Base-by-base conservation (phyloP, 2,888 invertebrate species). In the Muscina levida region DNA sequence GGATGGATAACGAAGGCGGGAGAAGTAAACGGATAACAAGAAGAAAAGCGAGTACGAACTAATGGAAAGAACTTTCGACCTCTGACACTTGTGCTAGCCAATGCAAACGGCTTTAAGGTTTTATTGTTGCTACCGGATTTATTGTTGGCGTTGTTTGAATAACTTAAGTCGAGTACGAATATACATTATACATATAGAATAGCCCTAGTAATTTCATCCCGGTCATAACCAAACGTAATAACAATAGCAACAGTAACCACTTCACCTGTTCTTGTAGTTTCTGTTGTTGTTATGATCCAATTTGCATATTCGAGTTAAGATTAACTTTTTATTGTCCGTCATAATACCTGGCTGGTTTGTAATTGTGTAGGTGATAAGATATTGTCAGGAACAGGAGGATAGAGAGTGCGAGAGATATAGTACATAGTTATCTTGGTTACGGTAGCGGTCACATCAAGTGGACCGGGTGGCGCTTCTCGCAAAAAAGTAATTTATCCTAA, bases 11-110 rank as follows among this genome's bases (percentile, higher is more conserved):
- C 8, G 48, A 39, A 44, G 62, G 19, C 22, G 17, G 42, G 62
- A 17, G 37, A 59, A 24, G 11, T 13, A 71, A 44, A 44, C 0
- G 56, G 44, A 22, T 24, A 71, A 15, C 15, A 46, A 66, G 22
- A 17, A 13, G 2, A 11, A 44, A 66, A n/a, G n/a, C n/a, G n/a
- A n/a, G n/a, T n/a, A n/a, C n/a, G n/a, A n/a, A n/a, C n/a, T n/a
- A n/a, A n/a, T n/a, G n/a, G n/a, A n/a, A n/a, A n/a, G 13, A 57
- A 57, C 74, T 6, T 59, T 74, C 67, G 74, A 74, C 74, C 74
- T 74, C 59, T 68, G 68, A 75, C 68, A 75, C 74, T 51, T 62
- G 51, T 75, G 48, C 74, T 39, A 3, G 68, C 59, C 59, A 75
- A 68, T 59, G 51, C 2, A 42, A 46, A 48, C 24, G 62, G 48